A percentile compares a stretch with the other conserved stretches of the same genome.
Conservation (phyloP, 1,140 invertebrate genomes). For the fruit fly (Drosophila melanogaster) region Release_6_plus_ISO1_MT NC_004354.4:11117501-11118000, state of each 20-base stretch:
- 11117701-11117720: conserved; percentile 75
- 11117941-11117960: neutral
- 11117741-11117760: conserved; percentile 72
- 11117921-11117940: neutral
- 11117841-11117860: conserved; percentile 65
- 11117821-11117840: conserved; percentile 10
- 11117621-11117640: conserved; percentile 42
- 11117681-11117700: conserved; percentile 24
- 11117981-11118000: neutral
- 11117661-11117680: neutral
- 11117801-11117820: conserved; percentile 48
- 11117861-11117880: conserved; percentile 42
- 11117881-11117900: neutral
- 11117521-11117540: conserved; percentile 80
- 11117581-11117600: conserved; percentile 84
- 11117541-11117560: conserved; percentile 84
- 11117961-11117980: neutral
- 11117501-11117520: conserved; percentile 81
- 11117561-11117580: conserved; percentile 81
- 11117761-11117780: conserved; percentile 60
- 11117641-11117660: neutral
- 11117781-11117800: conserved; percentile 20
- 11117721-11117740: conserved; percentile 80
- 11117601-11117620: conserved; percentile 73
- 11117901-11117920: neutral